Evolutionary conservation across 2,113 vertebrate species (phyloP), one percentile per base, ranked within the genome.

Genomic region (Rhinogobius similis): DNA sequence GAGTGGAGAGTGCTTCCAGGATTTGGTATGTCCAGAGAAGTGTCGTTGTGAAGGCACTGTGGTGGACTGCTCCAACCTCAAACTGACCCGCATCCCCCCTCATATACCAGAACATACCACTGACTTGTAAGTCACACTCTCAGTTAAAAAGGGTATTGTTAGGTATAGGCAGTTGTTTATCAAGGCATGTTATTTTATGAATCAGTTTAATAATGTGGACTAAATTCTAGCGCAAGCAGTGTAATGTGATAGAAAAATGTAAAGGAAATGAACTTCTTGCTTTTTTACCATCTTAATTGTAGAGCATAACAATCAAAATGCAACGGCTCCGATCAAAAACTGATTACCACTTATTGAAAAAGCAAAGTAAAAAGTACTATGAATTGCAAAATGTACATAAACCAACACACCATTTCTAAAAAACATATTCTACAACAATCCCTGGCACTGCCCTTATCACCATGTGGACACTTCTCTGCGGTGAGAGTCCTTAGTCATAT

Each of bases 21-120:
- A 99, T 77, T 94, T 98, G 2, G 92, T 97, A 12, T 99, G 97
- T 90, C 97, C 97, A 0, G 97, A 99, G 87, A 95, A 92, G 79
- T 99, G 97, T 70, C 96, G 96, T 83, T 99, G 97, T 0, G 97
- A 99, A 82, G 97, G 97, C 46, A 98, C 97, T 0, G 70, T 97
- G 10, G 96, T 99, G 4, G 97, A 99, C 91, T 99, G 97, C 90
- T 96, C 96, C 65, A 98, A 96, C 84, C 97, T 98, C 70, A 98
- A 96, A 76, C 92, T 98, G 65, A 89, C 91, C 73, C 95, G 94
- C 0, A 66, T 97, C 43, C 97, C 97, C 0, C 83, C 89, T 7
- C 95, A 98, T 87, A 93, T 99, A 16, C 97, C 97, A 0, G 96
- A 99, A 50, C 95, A 99, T 53, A 95, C 95, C 67, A 96, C 95